A percentile compares a stretch with the other conserved stretches of the same genome.
These are phyloP conservation scores for Sinocyclocheilus rhinocerous DNA, from an alignment of 2,113 vertebrate genomes.

Conservation along the genomic window DNA sequence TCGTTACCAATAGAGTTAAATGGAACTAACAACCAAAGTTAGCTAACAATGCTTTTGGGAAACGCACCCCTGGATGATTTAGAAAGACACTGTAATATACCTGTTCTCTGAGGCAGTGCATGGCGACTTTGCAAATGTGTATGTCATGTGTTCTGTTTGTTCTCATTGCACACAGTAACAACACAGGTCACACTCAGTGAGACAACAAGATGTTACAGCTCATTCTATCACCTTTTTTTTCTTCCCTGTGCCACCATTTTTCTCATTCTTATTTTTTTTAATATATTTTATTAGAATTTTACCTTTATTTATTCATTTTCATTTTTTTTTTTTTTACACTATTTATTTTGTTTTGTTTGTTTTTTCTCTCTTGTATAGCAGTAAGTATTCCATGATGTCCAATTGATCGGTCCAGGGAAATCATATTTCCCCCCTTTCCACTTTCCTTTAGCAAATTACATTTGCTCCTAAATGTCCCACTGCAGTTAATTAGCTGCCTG, in stretches of 20 bases:
- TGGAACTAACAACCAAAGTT: too few relatives aligned
- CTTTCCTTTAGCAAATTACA: slow-evolving; percentile 73
- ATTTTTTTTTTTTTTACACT: not conserved
- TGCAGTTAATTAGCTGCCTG: slow-evolving; percentile 82
- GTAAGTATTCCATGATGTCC: slow-evolving; percentile 62
- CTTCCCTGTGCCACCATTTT: not conserved
- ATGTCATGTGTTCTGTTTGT: too few relatives aligned
- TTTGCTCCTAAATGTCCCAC: slow-evolving; percentile 81
- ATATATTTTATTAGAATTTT: not conserved
- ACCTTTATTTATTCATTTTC: not conserved
- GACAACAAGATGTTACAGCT: too few relatives aligned
- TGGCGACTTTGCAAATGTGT: too few relatives aligned
- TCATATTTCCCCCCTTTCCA: slow-evolving; percentile 65
- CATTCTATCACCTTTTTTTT: not conserved
- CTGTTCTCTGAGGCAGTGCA: too few relatives aligned
- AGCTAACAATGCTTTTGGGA: too few relatives aligned
- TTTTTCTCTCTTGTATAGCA: slow-evolving; percentile 1
- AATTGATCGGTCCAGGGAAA: slow-evolving; percentile 69
- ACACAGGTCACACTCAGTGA: too few relatives aligned
- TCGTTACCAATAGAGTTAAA: too few relatives aligned
- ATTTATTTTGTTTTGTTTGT: not conserved
- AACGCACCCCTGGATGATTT: too few relatives aligned
- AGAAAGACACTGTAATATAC: too few relatives aligned
- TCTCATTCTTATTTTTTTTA: too few relatives aligned
- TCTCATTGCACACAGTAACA: too few relatives aligned